Evolutionary conservation across 2,888 invertebrate species (phyloP), one percentile per base, ranked within the genome.

Genomic region (Stenoptilia bipunctidactyla): DNA sequence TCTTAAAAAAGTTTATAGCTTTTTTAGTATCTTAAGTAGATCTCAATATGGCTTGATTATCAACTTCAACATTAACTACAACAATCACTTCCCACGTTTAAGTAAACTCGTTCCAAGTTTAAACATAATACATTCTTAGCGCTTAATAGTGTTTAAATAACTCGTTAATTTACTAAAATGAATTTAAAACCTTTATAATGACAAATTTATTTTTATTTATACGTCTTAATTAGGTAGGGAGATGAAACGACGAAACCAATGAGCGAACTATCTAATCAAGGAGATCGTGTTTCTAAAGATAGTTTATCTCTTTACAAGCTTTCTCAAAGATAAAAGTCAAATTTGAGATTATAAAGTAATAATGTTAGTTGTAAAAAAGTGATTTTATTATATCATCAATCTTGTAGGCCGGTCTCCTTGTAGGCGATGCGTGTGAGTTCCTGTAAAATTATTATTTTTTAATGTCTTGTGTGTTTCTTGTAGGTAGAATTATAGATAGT

Each of bases 371-470:
- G 72, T 77, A 75, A 75, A 75, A 76, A 62, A 58, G 61, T 69
- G 61, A 65, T 66, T 80, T 77, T 77, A 76, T 76, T 72, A 62
- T 71, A 57, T 65, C 74, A 82, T 82, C 82, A 77, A 80, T 82
- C 82, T 82, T 80, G 62, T 68, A 61, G 53, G 56, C 61, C 61
- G 59, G 60, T 56, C 52, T 20, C 4, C 20, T 59, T 20, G 58
- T 61, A 55, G 58, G 56, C 56, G 51, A 50, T 50, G 57, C 62
- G 66, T 72, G 70, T 69, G 71, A 64, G 71, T 69, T 71, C 69
- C 54, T 49, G 12, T 30, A 10, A 30, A 50, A 55, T 46, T 49
- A 49, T 45, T 53, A 47, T 50, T 49, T 45, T 46, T 44, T 48
- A 40, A 36, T 41, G 20, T 36, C 27, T 45, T 40, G 39, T 20